Conservation (phyloP, 1,140 invertebrate species). For the Carposina sasakii region DNA sequence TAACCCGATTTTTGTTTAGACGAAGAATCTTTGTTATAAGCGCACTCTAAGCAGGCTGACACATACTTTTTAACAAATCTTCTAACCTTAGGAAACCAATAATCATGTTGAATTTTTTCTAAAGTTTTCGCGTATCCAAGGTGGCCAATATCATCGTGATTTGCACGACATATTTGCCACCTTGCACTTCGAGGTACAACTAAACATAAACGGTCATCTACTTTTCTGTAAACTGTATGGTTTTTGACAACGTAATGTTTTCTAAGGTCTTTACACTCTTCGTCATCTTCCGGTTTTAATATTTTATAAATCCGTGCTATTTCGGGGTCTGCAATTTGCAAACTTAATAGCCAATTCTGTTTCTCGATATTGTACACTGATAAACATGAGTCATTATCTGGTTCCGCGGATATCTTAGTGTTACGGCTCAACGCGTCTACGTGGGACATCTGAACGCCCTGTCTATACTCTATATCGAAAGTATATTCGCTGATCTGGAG, state of each 20-base stretch:
- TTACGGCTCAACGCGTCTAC: constrained; percentile 30
- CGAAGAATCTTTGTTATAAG: not conserved
- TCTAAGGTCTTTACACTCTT: not conserved
- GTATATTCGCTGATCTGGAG: constrained; percentile 27
- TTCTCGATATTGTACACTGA: not conserved
- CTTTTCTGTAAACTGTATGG: not conserved
- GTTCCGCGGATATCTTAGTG: not conserved
- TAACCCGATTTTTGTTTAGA: not conserved
- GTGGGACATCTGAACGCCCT: constrained; percentile 24
- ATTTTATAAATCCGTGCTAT: not conserved
- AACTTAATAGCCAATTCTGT: not conserved
- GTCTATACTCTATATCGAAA: constrained; percentile 27
- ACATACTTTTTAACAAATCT: constrained; percentile 2
- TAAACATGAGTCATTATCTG: not conserved
- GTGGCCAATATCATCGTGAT: constrained; percentile 13
- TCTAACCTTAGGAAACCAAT: not conserved
- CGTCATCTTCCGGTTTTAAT: not conserved
- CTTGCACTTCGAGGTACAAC: not conserved
- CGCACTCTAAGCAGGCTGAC: not conserved
- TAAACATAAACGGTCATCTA: not conserved
- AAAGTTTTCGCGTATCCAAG: constrained; percentile 13
- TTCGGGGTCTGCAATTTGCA: not conserved
- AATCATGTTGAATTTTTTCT: not conserved
- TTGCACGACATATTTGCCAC: constrained; percentile 5
- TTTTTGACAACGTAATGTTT: not conserved